Evolutionary conservation across 1,140 invertebrate species (phyloP).

Genomic region (Drosophila pandora): DNA sequence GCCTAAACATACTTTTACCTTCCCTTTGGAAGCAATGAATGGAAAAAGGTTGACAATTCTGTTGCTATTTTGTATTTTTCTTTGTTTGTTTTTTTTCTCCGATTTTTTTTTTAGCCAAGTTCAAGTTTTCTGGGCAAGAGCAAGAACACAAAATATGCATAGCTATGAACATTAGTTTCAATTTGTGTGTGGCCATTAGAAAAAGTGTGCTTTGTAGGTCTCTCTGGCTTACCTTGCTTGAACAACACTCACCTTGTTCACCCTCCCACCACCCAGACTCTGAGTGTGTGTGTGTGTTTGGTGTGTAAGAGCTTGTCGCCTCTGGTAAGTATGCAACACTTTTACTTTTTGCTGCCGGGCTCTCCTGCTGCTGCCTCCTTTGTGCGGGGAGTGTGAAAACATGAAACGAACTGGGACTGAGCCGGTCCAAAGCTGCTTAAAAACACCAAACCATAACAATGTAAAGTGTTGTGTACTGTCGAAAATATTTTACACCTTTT

Average conservation of each 20-base stretch:
- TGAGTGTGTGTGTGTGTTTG: conserved; percentile 6
- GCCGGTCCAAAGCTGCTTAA: conserved; percentile 67
- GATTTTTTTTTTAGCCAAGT: conserved; percentile 23
- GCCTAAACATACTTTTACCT: conserved; percentile 47
- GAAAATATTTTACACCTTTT: conserved; percentile 80
- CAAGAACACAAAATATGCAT: conserved; percentile 46
- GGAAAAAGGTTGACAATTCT: conserved; percentile 42
- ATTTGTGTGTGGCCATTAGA: conserved; percentile 42
- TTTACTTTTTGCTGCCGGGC: conserved; percentile 43
- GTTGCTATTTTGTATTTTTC: conserved; percentile 13
- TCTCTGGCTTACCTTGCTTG: conserved; percentile 46
- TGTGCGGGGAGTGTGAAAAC: conserved; percentile 38
- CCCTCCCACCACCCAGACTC: background rate
- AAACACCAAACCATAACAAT: conserved; percentile 65
- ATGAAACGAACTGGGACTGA: conserved; percentile 35
- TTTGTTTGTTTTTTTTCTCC: conserved; percentile 4
- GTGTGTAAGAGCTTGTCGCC: conserved; percentile 36
- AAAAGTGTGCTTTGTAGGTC: conserved; percentile 32
- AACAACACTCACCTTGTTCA: conserved; percentile 42
- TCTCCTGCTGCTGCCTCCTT: conserved; percentile 2
- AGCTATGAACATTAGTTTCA: conserved; percentile 58
- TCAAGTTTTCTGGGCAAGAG: conserved; percentile 26
- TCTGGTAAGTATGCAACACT: conserved; percentile 72
- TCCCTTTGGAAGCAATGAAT: conserved; percentile 17
- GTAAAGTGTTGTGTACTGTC: conserved; percentile 56